These are phyloP conservation scores for Euura lappo DNA, from an alignment of 1,140 invertebrate genomes.

Conservation along the genomic window DNA sequence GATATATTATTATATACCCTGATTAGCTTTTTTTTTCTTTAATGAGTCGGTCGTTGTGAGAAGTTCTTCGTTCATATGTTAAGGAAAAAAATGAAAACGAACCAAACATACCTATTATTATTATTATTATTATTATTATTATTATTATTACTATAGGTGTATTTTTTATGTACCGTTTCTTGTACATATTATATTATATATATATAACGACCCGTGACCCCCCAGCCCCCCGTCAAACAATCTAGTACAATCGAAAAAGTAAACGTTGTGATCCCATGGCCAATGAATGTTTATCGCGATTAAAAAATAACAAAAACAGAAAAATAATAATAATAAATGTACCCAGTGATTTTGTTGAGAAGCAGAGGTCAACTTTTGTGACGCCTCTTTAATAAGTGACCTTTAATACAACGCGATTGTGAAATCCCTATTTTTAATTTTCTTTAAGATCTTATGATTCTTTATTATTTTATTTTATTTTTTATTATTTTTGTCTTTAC, in stretches of 20 bases:
- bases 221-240: constrained; percentile 11
- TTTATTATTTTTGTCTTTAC: neutral
- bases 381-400: too few relatives aligned
- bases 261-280: constrained; percentile 30
- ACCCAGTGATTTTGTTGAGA: neutral
- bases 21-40: constrained; percentile 31
- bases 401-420: too few relatives aligned
- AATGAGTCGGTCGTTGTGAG: neutral
- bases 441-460: too few relatives aligned
- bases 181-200: constrained; percentile 44
- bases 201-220: too few relatives aligned
- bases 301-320: too few relatives aligned
- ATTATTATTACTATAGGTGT: too few relatives aligned
- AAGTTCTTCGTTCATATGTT: neutral
- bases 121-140: neutral
- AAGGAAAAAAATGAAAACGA: neutral
- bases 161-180: constrained; percentile 22
- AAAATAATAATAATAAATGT: neutral
- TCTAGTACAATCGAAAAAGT: constrained; percentile 31
- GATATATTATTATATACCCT: too few relatives aligned
- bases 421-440: too few relatives aligned
- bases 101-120: constrained; percentile 3
- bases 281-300: constrained; percentile 7
- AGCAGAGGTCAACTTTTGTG: neutral
- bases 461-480: too few relatives aligned